A percentile compares a stretch with the other conserved stretches of the same genome.
Evolutionary conservation across 2,888 invertebrate genomes (phyloP).

Genomic region (Eilema depressum): DNA sequence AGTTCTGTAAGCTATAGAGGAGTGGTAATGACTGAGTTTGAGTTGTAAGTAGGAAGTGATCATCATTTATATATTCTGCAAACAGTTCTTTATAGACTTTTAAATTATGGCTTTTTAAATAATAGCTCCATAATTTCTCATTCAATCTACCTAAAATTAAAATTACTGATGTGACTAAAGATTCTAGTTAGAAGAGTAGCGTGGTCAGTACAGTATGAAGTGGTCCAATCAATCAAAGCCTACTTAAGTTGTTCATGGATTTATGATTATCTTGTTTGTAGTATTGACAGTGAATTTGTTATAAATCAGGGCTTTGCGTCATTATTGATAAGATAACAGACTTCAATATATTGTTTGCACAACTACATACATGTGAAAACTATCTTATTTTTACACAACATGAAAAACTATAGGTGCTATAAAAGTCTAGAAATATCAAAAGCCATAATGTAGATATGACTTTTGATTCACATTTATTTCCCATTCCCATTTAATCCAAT

Average conservation of each 20-base stretch:
- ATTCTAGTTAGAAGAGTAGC: neutral
- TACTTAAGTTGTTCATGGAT: neutral
- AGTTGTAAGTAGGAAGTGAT: constrained; percentile 5
- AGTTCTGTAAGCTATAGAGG: constrained; percentile 15
- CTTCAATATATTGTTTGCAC: neutral
- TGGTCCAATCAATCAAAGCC: constrained; percentile 8
- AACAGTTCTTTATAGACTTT: neutral
- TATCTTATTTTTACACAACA: neutral
- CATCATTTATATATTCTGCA: constrained; percentile 10
- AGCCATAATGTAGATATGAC: no score
- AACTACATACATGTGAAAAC: neutral
- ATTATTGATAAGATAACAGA: constrained; percentile 40
- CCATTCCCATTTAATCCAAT: no score
- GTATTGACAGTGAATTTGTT: constrained; percentile 31
- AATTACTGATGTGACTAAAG: neutral
- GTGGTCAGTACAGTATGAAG: neutral
- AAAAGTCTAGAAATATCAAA: no score
- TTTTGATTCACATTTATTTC: no score
- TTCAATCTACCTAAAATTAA: neutral
- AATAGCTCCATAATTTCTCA: neutral
- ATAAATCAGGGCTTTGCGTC: constrained; percentile 23
- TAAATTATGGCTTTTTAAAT: constrained; percentile 1
- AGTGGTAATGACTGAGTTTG: constrained; percentile 6
- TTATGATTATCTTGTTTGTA: constrained; percentile 28
- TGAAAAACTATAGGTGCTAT: no score